phyloP scores from a whole-genome alignment of 2,888 invertebrate genomes.

The Papilio gigon region DNA sequence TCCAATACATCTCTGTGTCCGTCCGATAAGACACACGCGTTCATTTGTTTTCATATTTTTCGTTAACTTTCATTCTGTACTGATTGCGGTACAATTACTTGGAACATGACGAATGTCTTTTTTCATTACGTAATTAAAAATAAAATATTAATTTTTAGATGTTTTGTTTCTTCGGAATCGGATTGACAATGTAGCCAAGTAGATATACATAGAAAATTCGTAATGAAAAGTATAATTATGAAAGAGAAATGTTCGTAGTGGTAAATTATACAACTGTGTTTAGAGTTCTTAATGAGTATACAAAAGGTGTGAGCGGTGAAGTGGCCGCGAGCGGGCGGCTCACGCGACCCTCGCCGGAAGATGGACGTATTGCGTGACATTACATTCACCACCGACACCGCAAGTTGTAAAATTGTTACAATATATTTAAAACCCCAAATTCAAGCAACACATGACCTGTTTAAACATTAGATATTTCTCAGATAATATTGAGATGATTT shows the following conservation, averaged over 20 bases:
- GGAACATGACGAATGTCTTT: neutral
- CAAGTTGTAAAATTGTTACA: too few relatives aligned
- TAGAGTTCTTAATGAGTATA: neutral
- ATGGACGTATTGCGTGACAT: conserved; percentile 37
- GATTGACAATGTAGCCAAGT: too few relatives aligned
- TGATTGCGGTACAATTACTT: neutral
- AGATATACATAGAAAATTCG: neutral
- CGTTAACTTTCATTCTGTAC: neutral
- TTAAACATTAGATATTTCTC: too few relatives aligned
- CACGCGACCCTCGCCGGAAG: conserved; percentile 27
- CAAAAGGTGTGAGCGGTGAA: conserved; percentile 29
- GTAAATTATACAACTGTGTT: neutral
- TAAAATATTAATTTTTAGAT: too few relatives aligned
- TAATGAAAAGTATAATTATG: neutral
- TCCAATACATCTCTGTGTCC: neutral
- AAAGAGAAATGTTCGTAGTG: neutral
- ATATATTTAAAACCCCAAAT: too few relatives aligned
- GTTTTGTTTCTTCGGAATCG: too few relatives aligned
- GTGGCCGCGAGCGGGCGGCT: neutral
- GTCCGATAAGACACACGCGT: neutral
- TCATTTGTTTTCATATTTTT: conserved; percentile 9
- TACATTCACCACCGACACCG: neutral
- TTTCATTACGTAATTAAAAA: neutral
- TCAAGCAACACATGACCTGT: too few relatives aligned
- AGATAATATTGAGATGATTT: too few relatives aligned